These are phyloP conservation scores for Uloborus plumipes DNA, from an alignment of 2,888 invertebrate species.

Conservation along the genomic window DNA sequence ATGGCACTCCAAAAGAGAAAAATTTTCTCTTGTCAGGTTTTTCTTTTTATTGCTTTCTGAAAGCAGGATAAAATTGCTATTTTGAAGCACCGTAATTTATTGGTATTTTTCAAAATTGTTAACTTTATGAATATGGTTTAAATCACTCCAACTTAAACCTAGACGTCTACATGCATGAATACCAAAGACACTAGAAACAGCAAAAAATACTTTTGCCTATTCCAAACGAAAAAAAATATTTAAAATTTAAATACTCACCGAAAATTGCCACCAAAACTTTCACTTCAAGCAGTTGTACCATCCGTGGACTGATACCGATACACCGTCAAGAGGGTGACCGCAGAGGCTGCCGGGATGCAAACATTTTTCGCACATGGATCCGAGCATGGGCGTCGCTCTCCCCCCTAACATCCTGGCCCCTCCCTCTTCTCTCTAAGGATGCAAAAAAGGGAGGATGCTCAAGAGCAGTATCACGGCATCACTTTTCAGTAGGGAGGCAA, in stretches of 20 bases:
- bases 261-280: conserved; percentile 6
- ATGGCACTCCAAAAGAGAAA: too few relatives aligned
- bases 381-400: conserved; percentile 29
- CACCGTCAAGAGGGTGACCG: conserved; percentile 9
- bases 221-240: neutral
- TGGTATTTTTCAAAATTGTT: too few relatives aligned
- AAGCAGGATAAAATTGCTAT: too few relatives aligned
- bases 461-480: conserved; percentile 15
- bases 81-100: too few relatives aligned
- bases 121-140: too few relatives aligned
- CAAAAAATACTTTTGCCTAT: too few relatives aligned
- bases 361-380: conserved; percentile 38
- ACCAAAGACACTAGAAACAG: too few relatives aligned
- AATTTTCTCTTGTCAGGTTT: too few relatives aligned
- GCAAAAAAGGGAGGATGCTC: conserved; percentile 40
- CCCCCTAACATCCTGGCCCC: conserved; percentile 12
- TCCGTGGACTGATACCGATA: too few relatives aligned
- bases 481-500: neutral
- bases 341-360: conserved; percentile 44
- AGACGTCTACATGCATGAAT: too few relatives aligned
- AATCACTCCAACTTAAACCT: too few relatives aligned
- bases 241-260: conserved; percentile 36
- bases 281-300: conserved; percentile 5
- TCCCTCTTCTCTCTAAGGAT: conserved; percentile 9
- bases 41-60: too few relatives aligned